phyloP scores from a whole-genome alignment of 1,140 invertebrate genomes.

The Rhynchophorus ferrugineus region DNA sequence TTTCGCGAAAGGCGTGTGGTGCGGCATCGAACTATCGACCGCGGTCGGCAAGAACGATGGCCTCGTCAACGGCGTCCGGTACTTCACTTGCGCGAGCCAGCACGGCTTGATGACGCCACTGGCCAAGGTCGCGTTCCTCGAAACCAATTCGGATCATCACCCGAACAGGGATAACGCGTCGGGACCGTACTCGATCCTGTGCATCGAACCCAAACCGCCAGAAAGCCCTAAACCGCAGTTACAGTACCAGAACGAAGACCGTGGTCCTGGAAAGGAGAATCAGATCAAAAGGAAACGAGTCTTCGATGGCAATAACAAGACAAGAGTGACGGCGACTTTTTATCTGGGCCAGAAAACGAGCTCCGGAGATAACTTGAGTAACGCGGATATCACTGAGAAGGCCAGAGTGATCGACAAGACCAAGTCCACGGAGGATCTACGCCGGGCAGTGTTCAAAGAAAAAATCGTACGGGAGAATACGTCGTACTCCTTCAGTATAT shows the following conservation, averaged over 20 bases:
- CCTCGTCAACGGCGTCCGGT: conserved; percentile 48
- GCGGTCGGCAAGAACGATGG: conserved; percentile 57
- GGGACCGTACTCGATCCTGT: conserved; percentile 49
- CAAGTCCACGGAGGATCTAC: conserved; percentile 2
- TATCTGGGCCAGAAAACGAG: neutral
- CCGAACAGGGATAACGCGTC: conserved; percentile 37
- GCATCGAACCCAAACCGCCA: conserved; percentile 39
- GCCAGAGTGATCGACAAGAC: neutral
- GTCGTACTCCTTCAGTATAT: neutral
- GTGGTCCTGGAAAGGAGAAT: conserved; percentile 17
- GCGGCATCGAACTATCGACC: conserved; percentile 54
- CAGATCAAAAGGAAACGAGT: neutral
- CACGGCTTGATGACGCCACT: conserved; percentile 48
- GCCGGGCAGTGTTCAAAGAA: conserved; percentile 4
- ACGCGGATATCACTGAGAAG: neutral
- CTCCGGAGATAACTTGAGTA: conserved; percentile 3
- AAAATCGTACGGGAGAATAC: neutral
- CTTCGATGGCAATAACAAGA: neutral
- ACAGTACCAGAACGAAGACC: neutral
- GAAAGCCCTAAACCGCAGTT: conserved; percentile 5
- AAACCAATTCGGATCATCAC: conserved; percentile 6
- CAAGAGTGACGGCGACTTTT: neutral
- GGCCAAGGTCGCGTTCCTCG: conserved; percentile 37
- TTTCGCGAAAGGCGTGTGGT: conserved; percentile 54
- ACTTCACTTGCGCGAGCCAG: conserved; percentile 45